These are phyloP conservation scores for human (Homo sapiens) DNA, from an alignment of 2,113 vertebrate species.

Conservation along the genomic window GRCh38 chrX:114978501-114979000, in stretches of 20 bases:
- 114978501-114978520: neutral
- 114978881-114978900: neutral
- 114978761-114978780: neutral
- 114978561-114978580: neutral
- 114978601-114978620: neutral
- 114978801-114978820: neutral
- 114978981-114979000: too few species aligned
- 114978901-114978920: neutral
- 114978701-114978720: neutral
- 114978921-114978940: neutral
- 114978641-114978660: slow-evolving; percentile 6
- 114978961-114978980: too few species aligned
- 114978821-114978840: neutral
- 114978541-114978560: neutral
- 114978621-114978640: neutral
- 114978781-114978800: neutral
- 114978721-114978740: neutral
- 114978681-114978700: neutral
- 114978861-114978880: neutral
- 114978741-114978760: neutral
- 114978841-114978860: neutral
- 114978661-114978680: neutral
- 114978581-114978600: neutral
- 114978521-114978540: neutral
- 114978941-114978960: neutral